Conservation (phyloP, 2,888 invertebrate species). For the Frankliniella intonsa region DNA sequence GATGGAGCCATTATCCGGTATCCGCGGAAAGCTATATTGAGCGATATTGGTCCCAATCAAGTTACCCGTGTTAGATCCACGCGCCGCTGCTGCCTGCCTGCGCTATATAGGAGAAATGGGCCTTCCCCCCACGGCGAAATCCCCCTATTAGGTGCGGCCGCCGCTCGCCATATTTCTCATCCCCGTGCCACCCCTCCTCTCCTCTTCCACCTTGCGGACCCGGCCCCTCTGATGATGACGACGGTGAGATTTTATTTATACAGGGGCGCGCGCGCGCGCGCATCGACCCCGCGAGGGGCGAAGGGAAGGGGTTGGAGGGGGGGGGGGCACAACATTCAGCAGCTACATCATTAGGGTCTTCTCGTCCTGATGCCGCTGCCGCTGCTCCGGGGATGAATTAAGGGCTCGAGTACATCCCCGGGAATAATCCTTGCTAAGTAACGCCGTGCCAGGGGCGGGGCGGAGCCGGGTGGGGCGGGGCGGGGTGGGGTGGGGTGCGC, state of each 20-base stretch:
- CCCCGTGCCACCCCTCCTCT: background rate
- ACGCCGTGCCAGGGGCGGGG: too few species aligned
- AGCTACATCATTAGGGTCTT: too few species aligned
- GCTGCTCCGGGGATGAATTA: too few species aligned
- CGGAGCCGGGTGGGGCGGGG: background rate
- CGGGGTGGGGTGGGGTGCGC: background rate
- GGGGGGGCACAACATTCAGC: too few species aligned
- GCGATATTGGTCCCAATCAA: slow-evolving; percentile 12
- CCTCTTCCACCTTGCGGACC: background rate
- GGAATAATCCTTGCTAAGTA: background rate
- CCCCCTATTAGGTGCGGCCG: too few species aligned
- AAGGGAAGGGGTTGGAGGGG: too few species aligned
- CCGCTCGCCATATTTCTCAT: too few species aligned
- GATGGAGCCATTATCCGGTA: background rate
- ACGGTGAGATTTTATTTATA: background rate
- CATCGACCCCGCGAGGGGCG: too few species aligned
- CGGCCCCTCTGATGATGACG: background rate
- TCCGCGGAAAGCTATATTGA: background rate
- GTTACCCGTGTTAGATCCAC: background rate
- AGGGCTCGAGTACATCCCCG: too few species aligned
- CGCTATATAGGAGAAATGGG: background rate
- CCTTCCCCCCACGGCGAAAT: background rate
- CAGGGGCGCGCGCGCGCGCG: too few species aligned
- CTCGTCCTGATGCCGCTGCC: too few species aligned
- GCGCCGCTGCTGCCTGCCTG: background rate